These are phyloP conservation scores for Erebia epiphron DNA, from an alignment of 2,888 invertebrate genomes.

Conservation along the genomic window DNA sequence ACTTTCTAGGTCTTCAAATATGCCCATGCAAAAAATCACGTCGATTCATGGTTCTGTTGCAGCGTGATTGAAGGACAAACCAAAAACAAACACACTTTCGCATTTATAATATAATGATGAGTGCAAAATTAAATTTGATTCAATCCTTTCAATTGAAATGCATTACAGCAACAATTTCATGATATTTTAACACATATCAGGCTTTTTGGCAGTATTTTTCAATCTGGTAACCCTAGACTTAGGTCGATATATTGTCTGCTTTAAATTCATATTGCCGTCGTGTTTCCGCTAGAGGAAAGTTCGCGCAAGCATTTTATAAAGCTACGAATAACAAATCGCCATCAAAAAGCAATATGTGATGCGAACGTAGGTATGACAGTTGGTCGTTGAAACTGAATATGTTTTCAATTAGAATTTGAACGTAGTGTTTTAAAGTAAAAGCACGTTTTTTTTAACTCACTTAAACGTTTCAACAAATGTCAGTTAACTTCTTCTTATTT, in stretches of 20 bases:
- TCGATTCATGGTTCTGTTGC: too few species aligned
- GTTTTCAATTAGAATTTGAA: slow-evolving; percentile 21
- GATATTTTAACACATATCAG: too few species aligned
- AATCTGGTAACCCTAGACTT: neutral
- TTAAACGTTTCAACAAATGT: neutral
- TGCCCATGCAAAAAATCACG: too few species aligned
- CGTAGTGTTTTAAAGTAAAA: slow-evolving; percentile 3
- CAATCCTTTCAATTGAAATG: too few species aligned
- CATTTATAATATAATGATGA: neutral
- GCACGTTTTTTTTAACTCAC: neutral
- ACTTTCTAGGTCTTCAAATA: too few species aligned
- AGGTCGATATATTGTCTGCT: slow-evolving; percentile 17
- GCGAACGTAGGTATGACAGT: slow-evolving; percentile 16
- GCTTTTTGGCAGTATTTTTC: neutral
- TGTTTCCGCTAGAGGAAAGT: slow-evolving; percentile 6
- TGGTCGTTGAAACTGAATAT: slow-evolving; percentile 23
- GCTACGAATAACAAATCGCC: slow-evolving; percentile 21
- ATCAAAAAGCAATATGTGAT: slow-evolving; percentile 24
- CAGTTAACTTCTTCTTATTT: neutral
- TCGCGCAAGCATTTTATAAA: slow-evolving; percentile 17
- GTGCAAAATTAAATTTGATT: too few species aligned
- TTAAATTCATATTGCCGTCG: slow-evolving; percentile 17
- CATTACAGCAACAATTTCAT: too few species aligned
- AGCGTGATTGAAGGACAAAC: too few species aligned
- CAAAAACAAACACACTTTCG: neutral